Percentiles rank a stretch among this genome's conserved stretches.
These are phyloP conservation scores for Drosophila arawakana DNA, from an alignment of 1,140 invertebrate genomes.

Conservation along the genomic window DNA sequence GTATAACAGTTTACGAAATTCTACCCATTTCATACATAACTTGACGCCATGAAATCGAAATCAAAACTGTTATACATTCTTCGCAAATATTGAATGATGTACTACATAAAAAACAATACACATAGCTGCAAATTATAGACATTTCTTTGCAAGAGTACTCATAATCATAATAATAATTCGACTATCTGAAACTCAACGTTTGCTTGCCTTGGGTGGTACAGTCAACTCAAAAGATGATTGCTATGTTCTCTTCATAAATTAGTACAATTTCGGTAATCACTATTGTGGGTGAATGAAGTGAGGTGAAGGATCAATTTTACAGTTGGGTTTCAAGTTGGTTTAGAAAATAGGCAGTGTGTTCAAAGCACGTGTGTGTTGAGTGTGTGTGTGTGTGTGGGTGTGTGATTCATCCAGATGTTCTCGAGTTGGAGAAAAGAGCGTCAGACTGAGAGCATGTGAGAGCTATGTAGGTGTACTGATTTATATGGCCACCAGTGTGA, in stretches of 20 bases:
- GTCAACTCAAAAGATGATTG: conserved; percentile 26
- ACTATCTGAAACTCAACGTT: conserved; percentile 40
- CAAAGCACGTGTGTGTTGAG: conserved; percentile 41
- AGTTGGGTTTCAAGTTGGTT: conserved; percentile 18
- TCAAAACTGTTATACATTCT: conserved; percentile 12
- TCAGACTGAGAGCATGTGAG: conserved; percentile 47
- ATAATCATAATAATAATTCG: conserved; percentile 5
- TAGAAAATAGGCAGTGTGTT: conserved; percentile 57
- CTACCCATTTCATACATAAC: not conserved
- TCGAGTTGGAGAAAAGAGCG: conserved; percentile 18
- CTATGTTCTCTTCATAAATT: conserved; percentile 27
- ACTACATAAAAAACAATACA: conserved; percentile 11
- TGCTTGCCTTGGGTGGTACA: conserved; percentile 27
- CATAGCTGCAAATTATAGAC: conserved; percentile 21
- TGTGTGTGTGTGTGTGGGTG: too few relatives aligned
- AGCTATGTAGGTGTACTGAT: conserved; percentile 30
- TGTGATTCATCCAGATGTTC: conserved; percentile 15
- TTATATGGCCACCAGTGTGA: conserved; percentile 18
- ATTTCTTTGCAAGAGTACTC: conserved; percentile 1
- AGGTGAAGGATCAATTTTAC: conserved; percentile 41
- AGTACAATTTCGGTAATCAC: conserved; percentile 28
- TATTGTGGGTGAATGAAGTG: conserved; percentile 6
- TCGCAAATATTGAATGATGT: conserved; percentile 8
- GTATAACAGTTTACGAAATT: not conserved
- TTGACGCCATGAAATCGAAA: not conserved